Base-by-base conservation (phyloP, 2,797 vertebrate species). In the Arrhamphus sclerolepis region DNA sequence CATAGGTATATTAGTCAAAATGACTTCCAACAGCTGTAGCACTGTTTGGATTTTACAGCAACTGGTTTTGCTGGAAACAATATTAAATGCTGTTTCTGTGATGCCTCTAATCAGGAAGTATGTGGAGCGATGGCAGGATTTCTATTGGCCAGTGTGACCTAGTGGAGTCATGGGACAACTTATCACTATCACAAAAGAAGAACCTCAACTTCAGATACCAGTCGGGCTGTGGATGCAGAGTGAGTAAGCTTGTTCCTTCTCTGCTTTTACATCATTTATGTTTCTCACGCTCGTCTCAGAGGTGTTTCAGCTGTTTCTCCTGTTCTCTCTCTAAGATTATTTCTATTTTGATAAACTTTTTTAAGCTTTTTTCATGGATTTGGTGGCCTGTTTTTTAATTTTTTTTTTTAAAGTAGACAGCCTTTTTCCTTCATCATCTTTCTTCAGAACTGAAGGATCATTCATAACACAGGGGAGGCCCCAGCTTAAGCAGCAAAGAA, bases 171-270 rank as follows among this genome's bases (percentile, higher is more conserved):
- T 99, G 97, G 97, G 94, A 97, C 56, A 92, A 94, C 61, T 81
- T 99, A 48, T 94, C 96, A 19, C 63, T 93, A 71, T 93, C 94
- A 43, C 95, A 97, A 79, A 97, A 92, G 87, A 95, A 95, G 83
- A 96, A 94, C 72, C 93, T 98, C 55, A 95, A 97, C 78, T 94
- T 97, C 84, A 92, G 92, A 87, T 97, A 97, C 83, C 92, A 95
- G 82, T 94, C 92, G 91, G 96, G 96, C 83, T 98, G 97, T 64
- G 93, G 92, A 76, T 99, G 97, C 91, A 93, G 91, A 85, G 97
- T 99, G 90, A 94, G 95, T 89, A 60, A 56, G 41, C 43, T 34
- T 49, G 39, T 56, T 78, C 24, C 29, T 57, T 55, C 47, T 56
- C 47, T 55, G 8, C 13, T 50, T 34, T 21, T 42, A 43, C 59